Evolutionary conservation across 2,888 invertebrate species (phyloP), one percentile per base, ranked within the genome.

Genomic region (Rugalucina vietnamica): DNA sequence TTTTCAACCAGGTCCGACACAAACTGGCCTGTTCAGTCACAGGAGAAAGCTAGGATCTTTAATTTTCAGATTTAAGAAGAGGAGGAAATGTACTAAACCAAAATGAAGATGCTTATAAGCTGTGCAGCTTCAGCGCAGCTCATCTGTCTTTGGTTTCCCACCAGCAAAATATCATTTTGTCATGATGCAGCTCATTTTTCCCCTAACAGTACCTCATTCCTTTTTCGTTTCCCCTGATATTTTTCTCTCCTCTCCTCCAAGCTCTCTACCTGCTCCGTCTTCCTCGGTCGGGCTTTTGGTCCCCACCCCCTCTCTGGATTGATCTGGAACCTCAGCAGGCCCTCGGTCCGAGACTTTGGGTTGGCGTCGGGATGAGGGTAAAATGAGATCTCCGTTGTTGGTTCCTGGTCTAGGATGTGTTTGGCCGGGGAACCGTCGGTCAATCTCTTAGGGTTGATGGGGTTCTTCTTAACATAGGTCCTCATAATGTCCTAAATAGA

Each of bases 291-390:
- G 0, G 97, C 96, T 72, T 98, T 98, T 0, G 99, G 99, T 0
- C 99, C 99, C 99, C 99, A 99, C 95, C 97, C 96, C 0, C 97
- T 96, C 37, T 97, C 95, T 0, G 99, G 99, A 95, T 99, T 99
- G 90, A 96, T 96, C 94, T 98, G 98, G 95, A 88, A 93, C 32
- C 99, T 96, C 0, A 97, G 95, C 32, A 97, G 95, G 0, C 97
- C 97, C 77, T 96, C 96, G 88, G 96, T 96, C 8, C 97, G 96
- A 39, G 98, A 98, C 71, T 95, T 94, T 0, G 98, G 98, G 95
- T 98, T 97, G 0, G 98, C 98, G 54, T 97, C 96, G 0, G 96
- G 95, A 88, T 97, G 96, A 8, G 86, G 76, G 18, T 90, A 90
- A 89, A 95, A 95, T 60, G 90, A 90, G 10, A 91, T 87, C 21